Base-by-base conservation (phyloP, 2,113 vertebrate genomes). In the Caranx ignobilis region DNA sequence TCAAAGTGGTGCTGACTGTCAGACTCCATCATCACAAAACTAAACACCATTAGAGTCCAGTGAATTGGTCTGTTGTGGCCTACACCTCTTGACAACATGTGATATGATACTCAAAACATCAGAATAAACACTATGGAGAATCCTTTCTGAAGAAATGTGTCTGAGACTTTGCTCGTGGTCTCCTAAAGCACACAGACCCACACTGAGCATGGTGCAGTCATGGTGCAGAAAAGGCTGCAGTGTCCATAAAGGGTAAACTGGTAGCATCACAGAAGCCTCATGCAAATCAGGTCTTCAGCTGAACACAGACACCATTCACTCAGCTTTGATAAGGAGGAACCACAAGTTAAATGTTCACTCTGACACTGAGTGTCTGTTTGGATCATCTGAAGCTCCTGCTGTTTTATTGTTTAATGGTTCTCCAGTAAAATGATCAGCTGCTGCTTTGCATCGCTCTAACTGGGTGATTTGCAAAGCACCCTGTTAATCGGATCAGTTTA, bases 371-470 rank as follows among this genome's bases (percentile, higher is more conserved):
- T 71, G 55, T 37, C 26, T 41, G 70, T 81, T 89, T 88, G 67
- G 83, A 86, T 85, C n/a, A 32, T 39, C 67, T 37, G 34, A 82
- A 79, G 41, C 41, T 2, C 37, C 61, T 21, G 19, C 52, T 81
- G 60, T 74, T 83, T 69, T 16, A 54, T 12, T 37, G 26, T 37
- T 26, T 31, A 47, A 43, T 2, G 37, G 45, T 19, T 43, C 57
- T 52, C 3, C 48, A 35, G 64, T 79, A 66, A 81, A 82, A 56
- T 8, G 19, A 75, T 54, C 34, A 13, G 52, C 65, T 43, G 32
- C 79, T 59, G 77, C 75, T 89, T 86, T 89, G 83, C 75, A 81
- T 85, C 35, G 0, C 34, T 37, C 67, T 66, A 77, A 72, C 78
- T 50, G 59, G 55, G 55, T 37, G 35, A 76, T 66, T 77, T 86